These are phyloP conservation scores for Poeciliopsis infans DNA, from an alignment of 2,797 vertebrate species.

Conservation along the genomic window DNA sequence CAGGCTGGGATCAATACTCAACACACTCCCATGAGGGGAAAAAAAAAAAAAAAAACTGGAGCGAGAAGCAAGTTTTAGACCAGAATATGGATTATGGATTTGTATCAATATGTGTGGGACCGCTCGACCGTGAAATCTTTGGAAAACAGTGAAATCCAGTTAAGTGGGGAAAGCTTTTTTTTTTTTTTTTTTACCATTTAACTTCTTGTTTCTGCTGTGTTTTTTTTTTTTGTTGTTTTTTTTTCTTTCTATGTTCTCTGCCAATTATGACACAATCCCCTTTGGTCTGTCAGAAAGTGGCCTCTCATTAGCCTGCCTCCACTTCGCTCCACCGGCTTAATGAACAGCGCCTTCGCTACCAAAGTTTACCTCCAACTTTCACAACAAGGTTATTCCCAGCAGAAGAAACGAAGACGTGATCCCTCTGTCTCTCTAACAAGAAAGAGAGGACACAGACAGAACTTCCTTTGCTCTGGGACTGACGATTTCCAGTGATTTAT, in stretches of 20 bases:
- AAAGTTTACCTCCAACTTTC: conserved; percentile 68
- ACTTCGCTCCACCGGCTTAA: conserved; percentile 59
- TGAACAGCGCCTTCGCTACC: conserved; percentile 65
- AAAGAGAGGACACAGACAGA: conserved; percentile 34
- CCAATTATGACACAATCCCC: conserved; percentile 68
- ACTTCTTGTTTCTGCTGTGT: conserved; percentile 46
- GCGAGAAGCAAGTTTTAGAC: conserved; percentile 60
- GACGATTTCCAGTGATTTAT: conserved; percentile 34
- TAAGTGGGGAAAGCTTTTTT: conserved; percentile 58
- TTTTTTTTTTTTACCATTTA: conserved; percentile 43
- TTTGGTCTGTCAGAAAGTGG: conserved; percentile 59
- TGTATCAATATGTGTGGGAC: conserved; percentile 77
- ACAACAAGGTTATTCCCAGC: conserved; percentile 52
- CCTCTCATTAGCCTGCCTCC: conserved; percentile 76
- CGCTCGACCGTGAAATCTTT: conserved; percentile 72
- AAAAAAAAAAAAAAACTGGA: conserved; percentile 32
- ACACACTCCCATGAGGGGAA: conserved; percentile 66
- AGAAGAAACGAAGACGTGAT: conserved; percentile 59
- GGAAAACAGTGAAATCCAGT: conserved; percentile 62
- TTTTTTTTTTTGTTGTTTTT: conserved; percentile 26
- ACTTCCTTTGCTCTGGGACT: conserved; percentile 37
- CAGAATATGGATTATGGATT: conserved; percentile 80
- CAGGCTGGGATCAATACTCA: conserved; percentile 78
- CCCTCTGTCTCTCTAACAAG: conserved; percentile 74
- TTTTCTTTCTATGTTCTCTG: conserved; percentile 34